Conservation (phyloP, 2,888 invertebrate genomes). For the Leucophenga montana region DNA sequence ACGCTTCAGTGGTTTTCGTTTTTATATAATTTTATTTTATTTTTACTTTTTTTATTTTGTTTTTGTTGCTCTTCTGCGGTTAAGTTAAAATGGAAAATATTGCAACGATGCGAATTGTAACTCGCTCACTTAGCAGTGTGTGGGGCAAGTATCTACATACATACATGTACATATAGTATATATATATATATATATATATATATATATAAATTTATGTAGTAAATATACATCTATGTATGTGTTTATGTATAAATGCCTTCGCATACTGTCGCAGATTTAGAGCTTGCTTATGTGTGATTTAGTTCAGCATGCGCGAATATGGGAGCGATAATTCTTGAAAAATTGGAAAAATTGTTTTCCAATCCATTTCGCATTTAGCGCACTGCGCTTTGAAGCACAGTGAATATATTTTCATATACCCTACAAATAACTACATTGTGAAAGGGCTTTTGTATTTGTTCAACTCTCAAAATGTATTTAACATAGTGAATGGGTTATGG, state of each 20-base stretch:
- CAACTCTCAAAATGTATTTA: background rate
- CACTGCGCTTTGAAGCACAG: constrained; percentile 61
- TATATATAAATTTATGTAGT: background rate
- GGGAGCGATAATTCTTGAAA: constrained; percentile 73
- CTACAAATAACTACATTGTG: no score
- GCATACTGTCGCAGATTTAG: constrained; percentile 64
- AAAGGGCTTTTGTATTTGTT: no score
- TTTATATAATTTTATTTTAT: constrained; percentile 59
- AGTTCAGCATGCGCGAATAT: constrained; percentile 73
- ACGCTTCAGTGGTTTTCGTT: constrained; percentile 48
- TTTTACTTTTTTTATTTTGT: constrained; percentile 58
- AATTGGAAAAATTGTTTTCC: constrained; percentile 73
- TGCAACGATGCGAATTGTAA: constrained; percentile 34
- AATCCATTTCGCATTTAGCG: constrained; percentile 72
- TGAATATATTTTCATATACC: constrained; percentile 29
- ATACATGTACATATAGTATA: no score
- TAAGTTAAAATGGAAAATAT: constrained; percentile 66
- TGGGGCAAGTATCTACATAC: no score
- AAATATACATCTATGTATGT: background rate
- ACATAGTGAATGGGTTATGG: background rate
- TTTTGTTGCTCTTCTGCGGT: background rate
- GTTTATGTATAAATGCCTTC: background rate
- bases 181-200: no score
- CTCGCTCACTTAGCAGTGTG: no score
- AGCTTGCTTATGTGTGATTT: constrained; percentile 73